Conservation (phyloP, 2,797 vertebrate genomes). For the Tamandua tetradactyla region DNA sequence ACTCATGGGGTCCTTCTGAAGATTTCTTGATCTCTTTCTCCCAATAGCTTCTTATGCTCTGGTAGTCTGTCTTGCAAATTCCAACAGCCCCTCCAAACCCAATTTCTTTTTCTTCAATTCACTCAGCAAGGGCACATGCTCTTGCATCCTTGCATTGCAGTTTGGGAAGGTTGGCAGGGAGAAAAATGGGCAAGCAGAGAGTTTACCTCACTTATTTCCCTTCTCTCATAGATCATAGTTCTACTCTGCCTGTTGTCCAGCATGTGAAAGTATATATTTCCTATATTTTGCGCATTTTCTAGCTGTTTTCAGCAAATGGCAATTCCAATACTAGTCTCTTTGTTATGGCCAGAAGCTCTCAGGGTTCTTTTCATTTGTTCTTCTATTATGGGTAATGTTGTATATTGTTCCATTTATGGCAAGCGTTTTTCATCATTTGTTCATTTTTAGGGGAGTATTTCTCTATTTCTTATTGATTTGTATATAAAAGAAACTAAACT, state of each 20-base stretch:
- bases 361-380: not conserved
- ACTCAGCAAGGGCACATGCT: not conserved
- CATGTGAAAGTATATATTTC: not conserved
- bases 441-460: not conserved
- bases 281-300: not conserved
- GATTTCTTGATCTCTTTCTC: not conserved
- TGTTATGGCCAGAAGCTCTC: not conserved
- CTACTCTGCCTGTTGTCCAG: not conserved
- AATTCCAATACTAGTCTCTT: not conserved
- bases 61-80: not conserved
- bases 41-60: not conserved
- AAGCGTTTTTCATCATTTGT: not conserved
- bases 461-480: not conserved
- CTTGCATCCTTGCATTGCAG: too few species aligned
- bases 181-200: accelerated
- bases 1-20: too few species aligned
- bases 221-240: not conserved
- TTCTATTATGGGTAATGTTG: not conserved
- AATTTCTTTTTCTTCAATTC: not conserved
- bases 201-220: too few species aligned
- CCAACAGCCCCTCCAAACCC: too few species aligned
- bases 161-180: not conserved
- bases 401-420: not conserved
- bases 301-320: accelerated
- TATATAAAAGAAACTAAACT: not conserved